Evolutionary conservation across 1,140 invertebrate species (phyloP).

Genomic region (Anastrepha obliqua): DNA sequence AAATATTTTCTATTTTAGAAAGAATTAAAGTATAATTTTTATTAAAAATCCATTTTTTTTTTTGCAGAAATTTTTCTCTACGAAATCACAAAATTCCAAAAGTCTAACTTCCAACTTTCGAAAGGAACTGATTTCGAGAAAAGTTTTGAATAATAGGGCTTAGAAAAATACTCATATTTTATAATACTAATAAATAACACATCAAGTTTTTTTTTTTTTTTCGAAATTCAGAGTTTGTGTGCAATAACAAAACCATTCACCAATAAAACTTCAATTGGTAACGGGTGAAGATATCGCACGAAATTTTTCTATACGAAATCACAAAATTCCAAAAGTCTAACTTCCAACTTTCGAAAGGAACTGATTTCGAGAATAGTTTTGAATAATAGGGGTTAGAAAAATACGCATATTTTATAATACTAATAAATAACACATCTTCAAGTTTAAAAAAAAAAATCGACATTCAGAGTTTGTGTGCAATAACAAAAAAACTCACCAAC

Average conservation of each 20-base stretch:
- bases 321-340: constrained; percentile 56
- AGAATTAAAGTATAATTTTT: too few relatives aligned
- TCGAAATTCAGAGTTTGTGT: background rate
- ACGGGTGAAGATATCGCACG: constrained; percentile 51
- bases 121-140: constrained; percentile 57
- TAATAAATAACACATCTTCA: too few relatives aligned
- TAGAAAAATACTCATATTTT: too few relatives aligned
- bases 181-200: too few relatives aligned
- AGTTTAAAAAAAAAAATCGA: too few relatives aligned
- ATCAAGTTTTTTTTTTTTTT: too few relatives aligned
- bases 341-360: constrained; percentile 56
- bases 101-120: constrained; percentile 46
- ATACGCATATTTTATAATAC: too few relatives aligned
- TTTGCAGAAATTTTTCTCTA: constrained; percentile 38
- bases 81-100: constrained; percentile 58
- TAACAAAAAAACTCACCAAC: constrained; percentile 49
- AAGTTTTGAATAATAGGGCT: too few relatives aligned
- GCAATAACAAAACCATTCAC: constrained; percentile 53
- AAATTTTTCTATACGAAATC: constrained; percentile 54
- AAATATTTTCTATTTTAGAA: too few relatives aligned
- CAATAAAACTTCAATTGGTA: constrained; percentile 53
- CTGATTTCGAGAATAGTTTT: constrained; percentile 49
- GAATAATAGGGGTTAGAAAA: too few relatives aligned
- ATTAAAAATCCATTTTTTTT: too few relatives aligned
- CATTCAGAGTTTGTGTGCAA: background rate